Evolutionary conservation across 30 jellyfish, hydroid and myxozoan species (phyloP), one percentile per base, ranked within the genome.

Genomic region (Hydra vulgaris): DNA sequence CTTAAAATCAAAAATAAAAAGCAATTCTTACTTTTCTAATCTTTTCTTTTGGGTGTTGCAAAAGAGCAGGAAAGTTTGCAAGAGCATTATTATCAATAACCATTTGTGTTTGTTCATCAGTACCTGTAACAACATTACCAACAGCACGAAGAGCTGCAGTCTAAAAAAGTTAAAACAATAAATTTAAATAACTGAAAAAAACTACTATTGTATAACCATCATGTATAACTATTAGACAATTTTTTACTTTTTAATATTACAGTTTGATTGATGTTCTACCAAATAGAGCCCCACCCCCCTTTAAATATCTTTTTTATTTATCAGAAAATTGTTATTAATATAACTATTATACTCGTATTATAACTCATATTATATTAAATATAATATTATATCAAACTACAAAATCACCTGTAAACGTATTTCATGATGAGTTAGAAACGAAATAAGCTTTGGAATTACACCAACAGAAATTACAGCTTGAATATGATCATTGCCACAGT

Each of bases 71-170:
- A 88, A 94, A 94, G 74, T 88, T 95, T 21, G 72, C 75, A 23
- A 94, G 88, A 7, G 95, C 99, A 20, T 84, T 87, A 78, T 88
- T 74, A 78, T 87, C 96, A 15, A 94, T 86, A 25, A 94, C 99
- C 23, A 87, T 85, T 87, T 94, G 96, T 27, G 99, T 94, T 83
- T 94, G 99, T 17, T 89, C 99, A 76, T 94, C 99, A 15, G 99
- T 88, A 18, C 99, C 99, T 15, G 99, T 94, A 83, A 94, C 99
- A 21, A 94, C 88, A 80, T 94, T 94, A 40, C 99, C 99, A 26
- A 94, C 99, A 21, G 99, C 99, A 74, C 99, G 68, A 83, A 94
- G 89, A 22, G 99, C 99, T 4, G 99, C 99, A 7, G 99, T 94
- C 92, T 94, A 54, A 17, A 81, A 71, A 61, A 24, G 66, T 73